Conservation (phyloP, 2,113 vertebrate species). For the Hippoglossus stenolepis region DNA sequence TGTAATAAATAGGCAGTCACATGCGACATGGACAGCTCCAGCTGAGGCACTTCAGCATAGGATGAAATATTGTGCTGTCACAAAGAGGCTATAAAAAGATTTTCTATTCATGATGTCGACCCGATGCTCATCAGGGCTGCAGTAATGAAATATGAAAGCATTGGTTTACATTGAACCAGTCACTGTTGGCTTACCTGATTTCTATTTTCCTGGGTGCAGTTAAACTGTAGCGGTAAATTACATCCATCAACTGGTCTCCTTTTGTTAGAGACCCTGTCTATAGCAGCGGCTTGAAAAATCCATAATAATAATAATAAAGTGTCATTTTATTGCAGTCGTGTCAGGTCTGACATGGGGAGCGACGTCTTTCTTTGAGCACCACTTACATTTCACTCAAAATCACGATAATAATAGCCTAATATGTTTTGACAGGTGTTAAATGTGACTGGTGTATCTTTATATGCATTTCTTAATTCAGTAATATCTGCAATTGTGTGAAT, state of each 20-base stretch:
- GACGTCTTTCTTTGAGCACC: neutral
- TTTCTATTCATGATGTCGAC: conserved; percentile 16
- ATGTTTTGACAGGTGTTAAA: neutral
- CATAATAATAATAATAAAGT: neutral
- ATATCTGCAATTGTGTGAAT: neutral
- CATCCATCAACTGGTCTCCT: neutral
- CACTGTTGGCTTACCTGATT: neutral
- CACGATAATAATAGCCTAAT: neutral
- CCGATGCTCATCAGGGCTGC: conserved; percentile 3
- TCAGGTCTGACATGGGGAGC: neutral
- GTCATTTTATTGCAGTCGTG: neutral
- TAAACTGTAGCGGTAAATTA: neutral
- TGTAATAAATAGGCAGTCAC: conserved; percentile 26
- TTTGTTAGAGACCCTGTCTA: neutral
- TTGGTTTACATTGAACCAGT: conserved; percentile 14
- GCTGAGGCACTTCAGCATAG: neutral
- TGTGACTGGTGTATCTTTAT: neutral
- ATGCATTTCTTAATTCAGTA: neutral
- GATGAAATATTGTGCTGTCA: conserved; percentile 10
- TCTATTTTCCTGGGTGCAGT: neutral
- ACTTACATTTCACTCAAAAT: neutral
- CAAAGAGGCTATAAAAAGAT: conserved; percentile 8
- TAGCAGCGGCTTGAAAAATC: neutral
- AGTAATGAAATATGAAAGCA: conserved; percentile 17
- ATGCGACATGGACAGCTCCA: neutral